These are phyloP conservation scores for Norana najaformis DNA, from an alignment of 2,888 invertebrate genomes.

Conservation along the genomic window DNA sequence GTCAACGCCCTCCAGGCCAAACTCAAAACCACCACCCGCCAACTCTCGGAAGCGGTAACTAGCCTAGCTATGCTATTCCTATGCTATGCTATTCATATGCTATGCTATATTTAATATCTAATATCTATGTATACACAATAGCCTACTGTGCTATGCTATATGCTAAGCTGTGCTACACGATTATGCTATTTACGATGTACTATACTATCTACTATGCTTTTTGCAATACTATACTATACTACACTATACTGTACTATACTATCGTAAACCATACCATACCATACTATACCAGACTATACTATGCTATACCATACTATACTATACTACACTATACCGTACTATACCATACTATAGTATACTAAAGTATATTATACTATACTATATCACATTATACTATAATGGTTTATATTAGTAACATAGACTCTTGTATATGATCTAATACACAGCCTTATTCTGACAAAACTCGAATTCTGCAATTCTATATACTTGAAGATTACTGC, in stretches of 20 bases:
- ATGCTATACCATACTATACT: neutral
- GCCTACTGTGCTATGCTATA: neutral
- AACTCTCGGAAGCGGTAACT: conserved; percentile 61
- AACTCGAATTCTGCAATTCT: too few species aligned
- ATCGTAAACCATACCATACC: neutral
- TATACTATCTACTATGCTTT: neutral
- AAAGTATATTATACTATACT: too few species aligned
- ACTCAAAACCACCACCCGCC: conserved; percentile 59
- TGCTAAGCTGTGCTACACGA: neutral
- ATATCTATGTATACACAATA: neutral
- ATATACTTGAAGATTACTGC: too few species aligned
- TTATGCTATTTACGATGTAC: too few species aligned
- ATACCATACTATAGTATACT: too few species aligned
- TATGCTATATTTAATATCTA: neutral
- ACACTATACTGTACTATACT: neutral
- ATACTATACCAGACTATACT: neutral
- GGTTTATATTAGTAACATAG: too few species aligned
- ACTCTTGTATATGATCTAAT: too few species aligned
- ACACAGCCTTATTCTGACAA: too few species aligned
- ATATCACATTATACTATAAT: too few species aligned
- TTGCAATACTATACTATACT: neutral
- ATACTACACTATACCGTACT: neutral
- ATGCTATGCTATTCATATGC: neutral
- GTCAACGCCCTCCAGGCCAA: conserved; percentile 56
- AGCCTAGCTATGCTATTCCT: neutral